Base-by-base conservation (phyloP, 92 coral and sea anemone species). In the Chrysogorgia sp. region DNA sequence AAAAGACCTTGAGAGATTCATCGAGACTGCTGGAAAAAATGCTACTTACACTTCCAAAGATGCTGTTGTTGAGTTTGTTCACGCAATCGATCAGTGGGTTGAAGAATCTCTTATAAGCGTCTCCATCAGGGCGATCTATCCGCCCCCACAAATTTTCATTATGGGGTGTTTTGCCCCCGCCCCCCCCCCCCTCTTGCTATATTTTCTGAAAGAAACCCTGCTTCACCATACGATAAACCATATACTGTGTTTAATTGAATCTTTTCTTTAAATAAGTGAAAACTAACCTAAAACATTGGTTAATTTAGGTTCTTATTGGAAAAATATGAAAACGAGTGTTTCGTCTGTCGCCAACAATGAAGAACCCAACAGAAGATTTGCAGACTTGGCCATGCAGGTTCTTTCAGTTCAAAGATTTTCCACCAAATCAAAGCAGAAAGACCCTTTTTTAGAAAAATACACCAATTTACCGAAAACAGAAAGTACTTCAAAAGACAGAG, bases 361-460 rank as follows among this genome's bases (percentile, higher is more conserved):
- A 12, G n/a, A 47, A 47, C n/a, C 53, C 7, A 47, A 7, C n/a
- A 7, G 15, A 15, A 29, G 4, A 7, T 94, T 94, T 45, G 92
- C 97, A 19, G 85, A 90, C 57, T 77, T 93, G 14, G 98, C 85
- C 7, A 40, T 89, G 35, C 87, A 76, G 41, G 87, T 91, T 15
- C 59, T 94, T 25, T 85, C 97, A 10, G 80, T 89, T 52, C 97
- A 94, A 67, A 81, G 85, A 31, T 85, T 94, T 48, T 88, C 76
- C 59, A 83, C 76, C 48, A 89, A 87, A 55, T 76, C 96, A 41
- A n/a, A 68, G n/a, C 26, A 55, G 20, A 31, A 71, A 8, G 78
- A 71, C 53, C 63, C 64, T 25, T 50, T 71, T 40, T 58, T 71
- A 32, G 58, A 71, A 32, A 71, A 71, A 35, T 71, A 71, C 48